Percentiles rank a stretch among this genome's conserved stretches.
Conservation (phyloP, 2,113 vertebrate genomes). For the Equus quagga region DNA sequence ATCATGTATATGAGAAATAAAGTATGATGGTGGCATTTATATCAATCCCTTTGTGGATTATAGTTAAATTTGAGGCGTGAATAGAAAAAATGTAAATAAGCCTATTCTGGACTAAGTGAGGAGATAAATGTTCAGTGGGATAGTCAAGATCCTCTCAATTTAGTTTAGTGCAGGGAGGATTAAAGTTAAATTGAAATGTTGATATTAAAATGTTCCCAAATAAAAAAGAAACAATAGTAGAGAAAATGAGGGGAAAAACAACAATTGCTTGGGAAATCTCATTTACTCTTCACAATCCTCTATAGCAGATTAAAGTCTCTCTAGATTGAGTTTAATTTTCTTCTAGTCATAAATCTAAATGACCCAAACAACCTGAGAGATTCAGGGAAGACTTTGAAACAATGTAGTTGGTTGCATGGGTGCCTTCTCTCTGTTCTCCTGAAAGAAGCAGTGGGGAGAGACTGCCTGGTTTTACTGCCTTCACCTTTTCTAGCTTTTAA, state of each 20-base stretch:
- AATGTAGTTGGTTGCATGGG: slow-evolving; percentile 33
- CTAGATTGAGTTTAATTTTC: slow-evolving; percentile 79
- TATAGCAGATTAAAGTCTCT: slow-evolving; percentile 54
- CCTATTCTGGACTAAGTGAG: slow-evolving; percentile 16
- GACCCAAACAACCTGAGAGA: slow-evolving; percentile 54
- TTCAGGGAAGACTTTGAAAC: slow-evolving; percentile 70
- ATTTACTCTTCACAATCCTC: slow-evolving; percentile 53
- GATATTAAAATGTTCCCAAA: slow-evolving; percentile 77
- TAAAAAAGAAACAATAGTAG: slow-evolving; percentile 67
- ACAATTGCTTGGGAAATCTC: slow-evolving; percentile 68
- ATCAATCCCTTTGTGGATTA: slow-evolving; percentile 64
- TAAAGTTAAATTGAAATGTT: slow-evolving; percentile 85
- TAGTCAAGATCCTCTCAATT: slow-evolving; percentile 79
- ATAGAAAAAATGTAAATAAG: slow-evolving; percentile 80
- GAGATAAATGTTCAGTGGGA: slow-evolving; percentile 68
- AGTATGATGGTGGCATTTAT: slow-evolving; percentile 53
- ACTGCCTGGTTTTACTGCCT: not conserved
- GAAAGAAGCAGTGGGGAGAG: not conserved
- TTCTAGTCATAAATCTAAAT: slow-evolving; percentile 79
- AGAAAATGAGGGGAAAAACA: slow-evolving; percentile 68
- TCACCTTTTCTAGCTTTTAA: slow-evolving; percentile 41
- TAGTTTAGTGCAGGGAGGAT: slow-evolving; percentile 80
- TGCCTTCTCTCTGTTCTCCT: slow-evolving; percentile 2
- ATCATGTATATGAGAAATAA: slow-evolving; percentile 56
- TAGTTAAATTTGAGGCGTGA: slow-evolving; percentile 24